phyloP scores from a whole-genome alignment of 2,113 vertebrate species.

The Lonchura striata region DNA sequence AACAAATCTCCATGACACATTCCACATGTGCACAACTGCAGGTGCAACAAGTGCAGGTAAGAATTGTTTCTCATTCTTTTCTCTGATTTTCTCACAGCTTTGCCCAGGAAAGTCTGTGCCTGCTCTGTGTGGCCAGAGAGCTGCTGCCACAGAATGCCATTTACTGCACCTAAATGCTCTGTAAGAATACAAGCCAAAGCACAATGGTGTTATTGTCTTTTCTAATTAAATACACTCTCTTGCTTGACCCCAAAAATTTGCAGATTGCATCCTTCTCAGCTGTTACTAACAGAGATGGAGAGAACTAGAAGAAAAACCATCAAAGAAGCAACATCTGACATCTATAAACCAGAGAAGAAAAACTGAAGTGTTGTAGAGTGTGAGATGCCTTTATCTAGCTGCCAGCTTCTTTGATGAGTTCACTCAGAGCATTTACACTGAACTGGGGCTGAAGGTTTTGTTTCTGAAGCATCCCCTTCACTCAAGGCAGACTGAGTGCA shows the following conservation, averaged over 20 bases:
- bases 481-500: background rate
- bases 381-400: background rate
- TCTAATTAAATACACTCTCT: background rate
- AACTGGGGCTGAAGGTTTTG: background rate
- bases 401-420: slow-evolving; percentile 19
- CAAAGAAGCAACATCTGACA: slow-evolving; percentile 12
- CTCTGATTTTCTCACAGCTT: no score
- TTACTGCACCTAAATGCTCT: background rate
- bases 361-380: background rate
- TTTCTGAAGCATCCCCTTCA: background rate
- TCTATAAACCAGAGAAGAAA: background rate
- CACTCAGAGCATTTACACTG: background rate
- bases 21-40: no score
- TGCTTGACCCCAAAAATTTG: background rate
- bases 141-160: background rate
- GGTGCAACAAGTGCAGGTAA: no score
- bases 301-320: background rate
- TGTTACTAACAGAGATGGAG: background rate
- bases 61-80: no score
- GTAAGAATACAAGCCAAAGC: background rate
- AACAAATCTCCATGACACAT: no score
- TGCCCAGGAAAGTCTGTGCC: no score
- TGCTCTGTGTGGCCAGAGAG: no score
- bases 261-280: background rate
- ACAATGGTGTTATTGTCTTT: background rate